phyloP scores from a whole-genome alignment of 1,140 invertebrate species.

The Orius insidiosus region DNA sequence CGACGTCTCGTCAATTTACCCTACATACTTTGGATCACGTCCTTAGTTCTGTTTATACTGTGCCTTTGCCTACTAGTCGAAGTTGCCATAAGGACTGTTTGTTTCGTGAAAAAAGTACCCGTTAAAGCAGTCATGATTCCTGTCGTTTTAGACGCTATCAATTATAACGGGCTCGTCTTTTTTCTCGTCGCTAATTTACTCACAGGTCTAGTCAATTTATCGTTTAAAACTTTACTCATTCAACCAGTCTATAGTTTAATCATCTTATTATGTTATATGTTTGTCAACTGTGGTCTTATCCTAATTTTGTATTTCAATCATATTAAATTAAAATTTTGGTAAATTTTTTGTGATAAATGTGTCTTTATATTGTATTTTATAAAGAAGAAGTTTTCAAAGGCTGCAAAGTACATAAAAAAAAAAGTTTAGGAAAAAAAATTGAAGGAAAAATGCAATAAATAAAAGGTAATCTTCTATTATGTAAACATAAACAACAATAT shows the following conservation, averaged over 20 bases:
- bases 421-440: no score
- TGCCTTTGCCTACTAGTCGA: constrained; percentile 17
- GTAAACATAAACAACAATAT: no score
- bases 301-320: constrained; percentile 10
- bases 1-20: constrained; percentile 58
- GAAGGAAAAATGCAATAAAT: no score
- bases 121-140: constrained; percentile 24
- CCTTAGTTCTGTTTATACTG: constrained; percentile 27
- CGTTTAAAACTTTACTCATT: constrained; percentile 39
- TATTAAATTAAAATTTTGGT: constrained; percentile 15
- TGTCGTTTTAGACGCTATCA: constrained; percentile 43
- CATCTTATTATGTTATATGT: constrained; percentile 40
- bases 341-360: background rate
- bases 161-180: constrained; percentile 56
- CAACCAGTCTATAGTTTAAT: constrained; percentile 28
- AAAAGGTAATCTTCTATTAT: no score
- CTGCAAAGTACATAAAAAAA: no score
- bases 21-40: constrained; percentile 57
- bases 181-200: constrained; percentile 62
- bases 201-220: constrained; percentile 61
- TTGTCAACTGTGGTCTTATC: constrained; percentile 23
- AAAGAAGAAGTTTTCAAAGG: no score
- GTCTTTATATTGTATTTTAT: no score
- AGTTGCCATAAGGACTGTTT: constrained; percentile 3
- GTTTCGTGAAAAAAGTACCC: background rate